These are phyloP conservation scores for Fragum sueziense DNA, from an alignment of 2,888 invertebrate genomes.

Conservation along the genomic window DNA sequence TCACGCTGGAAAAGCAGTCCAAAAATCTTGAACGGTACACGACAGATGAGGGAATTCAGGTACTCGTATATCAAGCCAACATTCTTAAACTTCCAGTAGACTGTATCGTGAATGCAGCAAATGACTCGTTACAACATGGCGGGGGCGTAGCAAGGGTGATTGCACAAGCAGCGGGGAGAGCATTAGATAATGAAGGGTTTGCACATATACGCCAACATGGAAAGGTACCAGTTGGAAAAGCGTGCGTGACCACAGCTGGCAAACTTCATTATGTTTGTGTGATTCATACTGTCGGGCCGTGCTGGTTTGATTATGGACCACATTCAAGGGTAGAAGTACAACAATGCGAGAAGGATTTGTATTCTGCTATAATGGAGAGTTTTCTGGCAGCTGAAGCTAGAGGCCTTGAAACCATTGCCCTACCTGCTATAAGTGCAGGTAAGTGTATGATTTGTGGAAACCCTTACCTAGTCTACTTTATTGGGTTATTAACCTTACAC, in stretches of 20 bases:
- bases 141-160: slow-evolving; percentile 45
- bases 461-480: neutral
- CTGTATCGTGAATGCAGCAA: slow-evolving; percentile 57
- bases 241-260: slow-evolving; percentile 53
- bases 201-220: slow-evolving; percentile 24
- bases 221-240: slow-evolving; percentile 31
- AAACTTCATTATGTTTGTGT: slow-evolving; percentile 50
- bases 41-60: slow-evolving; percentile 12
- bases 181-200: slow-evolving; percentile 27
- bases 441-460: neutral
- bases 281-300: slow-evolving; percentile 59
- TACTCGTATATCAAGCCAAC: slow-evolving; percentile 31
- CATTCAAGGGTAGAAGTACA: slow-evolving; percentile 6
- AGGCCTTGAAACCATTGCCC: slow-evolving; percentile 38
- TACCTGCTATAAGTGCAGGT: slow-evolving; percentile 62
- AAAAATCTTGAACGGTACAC: slow-evolving; percentile 4
- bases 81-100: slow-evolving; percentile 40
- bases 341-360: slow-evolving; percentile 39
- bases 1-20: slow-evolving; percentile 9
- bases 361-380: slow-evolving; percentile 41
- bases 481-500: no score
- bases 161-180: slow-evolving; percentile 42
- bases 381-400: slow-evolving; percentile 39
- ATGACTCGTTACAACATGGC: slow-evolving; percentile 30
- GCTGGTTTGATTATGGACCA: slow-evolving; percentile 49